These are phyloP conservation scores for Orius laevigatus DNA, from an alignment of 1,140 invertebrate species.

Conservation along the genomic window DNA sequence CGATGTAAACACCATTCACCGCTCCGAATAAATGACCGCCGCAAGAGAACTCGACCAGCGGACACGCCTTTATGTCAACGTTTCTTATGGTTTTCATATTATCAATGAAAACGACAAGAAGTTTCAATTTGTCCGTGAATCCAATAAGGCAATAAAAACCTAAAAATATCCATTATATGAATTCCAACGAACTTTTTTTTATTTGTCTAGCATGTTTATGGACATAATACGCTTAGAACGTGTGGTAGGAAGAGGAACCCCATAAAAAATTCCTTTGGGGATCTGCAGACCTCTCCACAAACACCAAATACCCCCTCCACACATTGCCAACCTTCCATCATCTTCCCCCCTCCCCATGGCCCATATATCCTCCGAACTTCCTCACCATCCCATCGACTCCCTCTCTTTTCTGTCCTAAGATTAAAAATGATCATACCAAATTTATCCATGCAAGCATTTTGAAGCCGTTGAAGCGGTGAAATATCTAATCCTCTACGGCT, in stretches of 20 bases:
- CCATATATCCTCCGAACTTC: not conserved
- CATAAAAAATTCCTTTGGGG: no score
- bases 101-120: constrained; percentile 73
- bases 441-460: not conserved
- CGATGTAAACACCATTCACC: constrained; percentile 58
- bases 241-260: not conserved
- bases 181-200: not conserved
- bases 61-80: constrained; percentile 55
- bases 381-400: not conserved
- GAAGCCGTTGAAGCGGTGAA: no score
- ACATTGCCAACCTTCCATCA: no score
- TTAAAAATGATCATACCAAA: not conserved
- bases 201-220: not conserved
- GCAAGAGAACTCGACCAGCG: constrained; percentile 51
- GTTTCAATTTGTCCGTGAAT: constrained; percentile 73
- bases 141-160: constrained; percentile 40
- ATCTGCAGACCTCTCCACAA: no score
- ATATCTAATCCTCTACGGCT: not conserved
- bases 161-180: no score
- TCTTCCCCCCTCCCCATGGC: no score
- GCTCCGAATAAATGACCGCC: constrained; percentile 71
- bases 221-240: not conserved
- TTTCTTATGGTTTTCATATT: constrained; percentile 61
- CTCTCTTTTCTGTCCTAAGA: not conserved
- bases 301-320: no score